Percentiles rank a stretch among this genome's conserved stretches.
Conservation (phyloP, 2,797 vertebrate genomes). For the Cuculus canorus region DNA sequence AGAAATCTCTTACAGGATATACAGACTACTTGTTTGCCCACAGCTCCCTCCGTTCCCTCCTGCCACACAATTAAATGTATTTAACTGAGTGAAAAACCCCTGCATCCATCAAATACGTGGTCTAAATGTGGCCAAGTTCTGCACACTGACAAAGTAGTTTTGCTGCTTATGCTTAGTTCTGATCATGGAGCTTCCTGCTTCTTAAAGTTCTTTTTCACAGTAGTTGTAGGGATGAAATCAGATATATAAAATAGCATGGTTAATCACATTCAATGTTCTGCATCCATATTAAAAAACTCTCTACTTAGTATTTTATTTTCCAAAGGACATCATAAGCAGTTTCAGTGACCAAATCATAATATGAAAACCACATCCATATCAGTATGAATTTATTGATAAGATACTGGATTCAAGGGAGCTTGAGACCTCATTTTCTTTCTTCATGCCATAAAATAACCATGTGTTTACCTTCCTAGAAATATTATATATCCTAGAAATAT, state of each 20-base stretch:
- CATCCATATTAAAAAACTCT: neutral
- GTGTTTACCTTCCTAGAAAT: neutral
- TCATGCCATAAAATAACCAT: neutral
- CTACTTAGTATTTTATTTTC: neutral
- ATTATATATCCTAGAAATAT: neutral
- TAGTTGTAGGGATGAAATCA: neutral
- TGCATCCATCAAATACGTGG: neutral
- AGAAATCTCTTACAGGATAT: neutral
- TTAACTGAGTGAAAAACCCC: neutral
- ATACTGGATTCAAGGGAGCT: neutral
- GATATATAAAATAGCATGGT: neutral
- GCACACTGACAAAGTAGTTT: neutral
- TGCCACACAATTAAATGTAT: neutral
- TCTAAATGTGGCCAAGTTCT: neutral
- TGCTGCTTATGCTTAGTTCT: neutral
- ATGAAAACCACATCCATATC: neutral
- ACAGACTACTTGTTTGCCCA: rapidly evolving
- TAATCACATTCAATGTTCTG: neutral
- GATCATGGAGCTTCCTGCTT: neutral
- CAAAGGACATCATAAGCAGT: neutral
- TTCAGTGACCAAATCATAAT: neutral
- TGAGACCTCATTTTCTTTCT: neutral
- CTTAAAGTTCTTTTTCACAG: neutral
- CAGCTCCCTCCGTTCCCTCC: neutral
- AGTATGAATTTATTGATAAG: neutral